Evolutionary conservation across 2,797 vertebrate species (phyloP).

Genomic region (Ctenosaura bakeri): DNA sequence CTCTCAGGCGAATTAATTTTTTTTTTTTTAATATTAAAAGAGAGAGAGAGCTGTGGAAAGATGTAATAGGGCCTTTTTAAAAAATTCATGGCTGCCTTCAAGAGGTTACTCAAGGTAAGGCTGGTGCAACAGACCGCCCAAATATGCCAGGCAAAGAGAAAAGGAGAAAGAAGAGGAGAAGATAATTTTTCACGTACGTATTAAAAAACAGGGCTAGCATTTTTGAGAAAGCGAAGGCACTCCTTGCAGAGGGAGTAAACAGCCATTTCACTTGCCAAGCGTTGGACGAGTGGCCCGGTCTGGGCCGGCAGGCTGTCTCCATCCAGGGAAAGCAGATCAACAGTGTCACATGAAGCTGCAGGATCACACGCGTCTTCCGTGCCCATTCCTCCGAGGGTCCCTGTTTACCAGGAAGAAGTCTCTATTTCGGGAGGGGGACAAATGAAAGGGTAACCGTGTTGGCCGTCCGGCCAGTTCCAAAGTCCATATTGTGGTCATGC

Average conservation of each 20-base stretch:
- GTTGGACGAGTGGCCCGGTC: not conserved
- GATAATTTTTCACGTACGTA: too few species aligned
- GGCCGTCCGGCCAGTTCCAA: too few species aligned
- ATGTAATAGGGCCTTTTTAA: conserved; percentile 48
- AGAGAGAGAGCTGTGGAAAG: conserved; percentile 48
- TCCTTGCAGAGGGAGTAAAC: conserved; percentile 16
- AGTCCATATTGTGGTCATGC: too few species aligned
- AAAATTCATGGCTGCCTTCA: conserved; percentile 53
- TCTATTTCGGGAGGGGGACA: not conserved
- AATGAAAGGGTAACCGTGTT: too few species aligned
- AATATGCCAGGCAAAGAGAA: not conserved
- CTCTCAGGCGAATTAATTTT: conserved; percentile 27
- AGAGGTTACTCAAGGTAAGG: conserved; percentile 47
- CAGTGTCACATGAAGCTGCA: not conserved
- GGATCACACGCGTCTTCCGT: too few species aligned
- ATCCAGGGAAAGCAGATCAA: not conserved
- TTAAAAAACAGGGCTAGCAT: not conserved
- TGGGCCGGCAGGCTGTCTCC: not conserved
- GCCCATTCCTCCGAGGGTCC: not conserved
- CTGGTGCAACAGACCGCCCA: not conserved
- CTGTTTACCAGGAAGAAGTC: not conserved
- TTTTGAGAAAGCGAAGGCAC: not conserved
- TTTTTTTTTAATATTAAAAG: conserved; percentile 30
- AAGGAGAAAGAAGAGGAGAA: fast-evolving
- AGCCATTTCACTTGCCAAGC: not conserved